phyloP scores from a whole-genome alignment of 2,113 vertebrate genomes.

The Nerophis ophidion region DNA sequence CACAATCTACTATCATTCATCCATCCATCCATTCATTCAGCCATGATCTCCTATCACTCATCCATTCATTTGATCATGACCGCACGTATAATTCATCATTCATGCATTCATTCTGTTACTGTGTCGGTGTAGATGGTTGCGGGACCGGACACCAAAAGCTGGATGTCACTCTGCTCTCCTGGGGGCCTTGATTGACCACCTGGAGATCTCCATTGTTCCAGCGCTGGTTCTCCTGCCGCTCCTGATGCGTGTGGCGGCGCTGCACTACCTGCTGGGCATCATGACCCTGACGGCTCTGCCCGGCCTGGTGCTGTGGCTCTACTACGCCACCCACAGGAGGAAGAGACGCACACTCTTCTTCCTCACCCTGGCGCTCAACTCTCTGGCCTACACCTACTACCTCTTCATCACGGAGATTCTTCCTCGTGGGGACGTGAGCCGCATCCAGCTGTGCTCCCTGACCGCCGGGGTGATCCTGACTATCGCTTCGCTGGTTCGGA shows the following conservation, averaged over 20 bases:
- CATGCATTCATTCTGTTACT: too few relatives aligned
- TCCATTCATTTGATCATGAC: too few relatives aligned
- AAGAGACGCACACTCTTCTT: conserved; percentile 91
- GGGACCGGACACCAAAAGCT: conserved; percentile 63
- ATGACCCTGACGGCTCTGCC: conserved; percentile 79
- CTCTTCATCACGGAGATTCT: conserved; percentile 86
- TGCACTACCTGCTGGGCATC: conserved; percentile 83
- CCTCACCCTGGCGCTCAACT: conserved; percentile 87
- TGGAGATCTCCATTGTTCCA: conserved; percentile 84
- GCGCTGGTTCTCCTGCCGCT: conserved; percentile 84
- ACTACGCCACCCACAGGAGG: conserved; percentile 88
- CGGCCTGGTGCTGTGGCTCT: conserved; percentile 85
- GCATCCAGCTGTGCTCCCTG: conserved; percentile 69
- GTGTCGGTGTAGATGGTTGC: conserved; percentile 78
- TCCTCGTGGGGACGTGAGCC: conserved; percentile 75
- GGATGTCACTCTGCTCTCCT: conserved; percentile 71
- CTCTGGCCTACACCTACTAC: conserved; percentile 92
- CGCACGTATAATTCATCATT: too few relatives aligned
- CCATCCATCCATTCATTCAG: too few relatives aligned
- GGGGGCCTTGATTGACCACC: conserved; percentile 73
- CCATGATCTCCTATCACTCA: too few relatives aligned
- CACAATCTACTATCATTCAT: too few relatives aligned
- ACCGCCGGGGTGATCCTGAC: conserved; percentile 80
- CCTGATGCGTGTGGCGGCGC: conserved; percentile 80
- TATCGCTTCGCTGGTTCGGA: conserved; percentile 73